Percentiles rank a stretch among this genome's conserved stretches.
These are phyloP conservation scores for Melitaea athalia DNA, from an alignment of 2,888 invertebrate genomes.

Conservation along the genomic window DNA sequence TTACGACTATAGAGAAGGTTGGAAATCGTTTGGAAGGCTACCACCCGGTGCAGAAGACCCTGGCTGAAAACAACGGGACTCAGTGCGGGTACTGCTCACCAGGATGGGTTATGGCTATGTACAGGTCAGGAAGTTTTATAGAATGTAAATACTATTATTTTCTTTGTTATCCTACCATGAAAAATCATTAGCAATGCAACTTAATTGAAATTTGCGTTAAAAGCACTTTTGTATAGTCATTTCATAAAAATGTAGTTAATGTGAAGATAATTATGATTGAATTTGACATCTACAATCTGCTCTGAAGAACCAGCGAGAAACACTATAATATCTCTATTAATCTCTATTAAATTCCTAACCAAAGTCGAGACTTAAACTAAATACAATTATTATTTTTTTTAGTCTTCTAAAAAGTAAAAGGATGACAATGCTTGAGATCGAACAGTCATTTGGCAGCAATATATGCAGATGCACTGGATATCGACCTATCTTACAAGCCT, in stretches of 20 bases:
- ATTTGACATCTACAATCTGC: too few species aligned
- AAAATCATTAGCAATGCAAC: too few species aligned
- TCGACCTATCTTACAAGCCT: slow-evolving; percentile 83
- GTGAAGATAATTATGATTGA: too few species aligned
- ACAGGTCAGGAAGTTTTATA: slow-evolving; percentile 67
- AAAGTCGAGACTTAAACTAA: slow-evolving; percentile 6
- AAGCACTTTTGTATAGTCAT: neutral
- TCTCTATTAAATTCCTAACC: neutral
- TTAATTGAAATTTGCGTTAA: neutral
- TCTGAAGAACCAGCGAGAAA: too few species aligned
- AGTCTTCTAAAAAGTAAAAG: slow-evolving; percentile 45
- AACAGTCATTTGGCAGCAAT: slow-evolving; percentile 87
- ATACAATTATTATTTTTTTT: slow-evolving; percentile 10
- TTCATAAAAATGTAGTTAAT: too few species aligned
- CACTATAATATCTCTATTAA: neutral
- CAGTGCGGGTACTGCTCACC: slow-evolving; percentile 89
- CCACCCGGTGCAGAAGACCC: slow-evolving; percentile 82
- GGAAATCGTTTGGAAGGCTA: slow-evolving; percentile 85
- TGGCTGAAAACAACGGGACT: slow-evolving; percentile 84
- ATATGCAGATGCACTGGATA: slow-evolving; percentile 89
- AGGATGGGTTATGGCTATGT: slow-evolving; percentile 88
- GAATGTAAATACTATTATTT: neutral
- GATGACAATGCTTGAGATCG: slow-evolving; percentile 83
- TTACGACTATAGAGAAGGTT: slow-evolving; percentile 86
- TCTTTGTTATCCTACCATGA: too few species aligned